Conservation (phyloP, 2,113 vertebrate species). For the Fregetta grallaria region DNA sequence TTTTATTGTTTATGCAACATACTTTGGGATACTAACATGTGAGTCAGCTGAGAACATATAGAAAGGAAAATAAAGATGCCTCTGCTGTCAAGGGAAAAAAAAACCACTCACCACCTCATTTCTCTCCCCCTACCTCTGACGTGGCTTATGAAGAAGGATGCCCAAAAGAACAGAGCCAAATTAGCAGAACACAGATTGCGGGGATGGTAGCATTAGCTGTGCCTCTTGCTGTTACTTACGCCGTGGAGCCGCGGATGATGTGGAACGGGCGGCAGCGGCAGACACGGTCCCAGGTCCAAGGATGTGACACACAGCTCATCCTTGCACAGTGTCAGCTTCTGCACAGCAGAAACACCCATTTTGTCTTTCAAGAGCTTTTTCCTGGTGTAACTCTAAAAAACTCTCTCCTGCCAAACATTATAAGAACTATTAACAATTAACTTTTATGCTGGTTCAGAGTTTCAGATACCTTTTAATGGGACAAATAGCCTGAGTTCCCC, state of each 20-base stretch:
- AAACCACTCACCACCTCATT: background rate
- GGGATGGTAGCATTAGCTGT: background rate
- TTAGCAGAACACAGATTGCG: background rate
- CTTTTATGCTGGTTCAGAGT: background rate
- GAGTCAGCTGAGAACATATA: constrained; percentile 27
- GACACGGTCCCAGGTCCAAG: background rate
- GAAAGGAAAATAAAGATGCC: constrained; percentile 2
- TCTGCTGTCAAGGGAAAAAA: background rate
- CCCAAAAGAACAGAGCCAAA: background rate
- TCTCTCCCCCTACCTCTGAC: background rate
- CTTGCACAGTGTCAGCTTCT: background rate
- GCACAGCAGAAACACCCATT: background rate
- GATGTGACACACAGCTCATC: background rate
- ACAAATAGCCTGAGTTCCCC: background rate
- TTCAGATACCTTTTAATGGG: background rate
- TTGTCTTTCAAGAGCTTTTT: background rate
- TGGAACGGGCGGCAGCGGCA: fast-evolving
- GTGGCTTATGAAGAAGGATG: background rate
- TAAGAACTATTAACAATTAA: background rate
- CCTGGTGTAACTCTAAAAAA: background rate
- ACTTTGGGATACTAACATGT: background rate
- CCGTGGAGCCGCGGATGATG: fast-evolving
- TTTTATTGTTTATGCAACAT: constrained; percentile 60
- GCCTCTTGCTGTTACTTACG: background rate
- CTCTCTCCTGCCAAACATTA: background rate